Evolutionary conservation across 2,113 vertebrate species (phyloP).

Genomic region (Cololabis saira): DNA sequence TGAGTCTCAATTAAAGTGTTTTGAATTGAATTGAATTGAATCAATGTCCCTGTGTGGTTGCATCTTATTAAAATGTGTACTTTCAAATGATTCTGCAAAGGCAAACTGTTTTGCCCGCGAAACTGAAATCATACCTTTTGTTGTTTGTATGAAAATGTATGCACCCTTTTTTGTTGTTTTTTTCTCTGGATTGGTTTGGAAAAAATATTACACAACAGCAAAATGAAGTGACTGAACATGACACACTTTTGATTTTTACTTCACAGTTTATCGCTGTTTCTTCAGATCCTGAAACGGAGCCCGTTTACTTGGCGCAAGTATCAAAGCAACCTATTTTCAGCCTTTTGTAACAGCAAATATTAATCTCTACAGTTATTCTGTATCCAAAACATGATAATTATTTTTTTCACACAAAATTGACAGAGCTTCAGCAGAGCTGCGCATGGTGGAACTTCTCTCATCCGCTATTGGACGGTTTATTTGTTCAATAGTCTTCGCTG

Average conservation of each 20-base stretch:
- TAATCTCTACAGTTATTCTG: background rate
- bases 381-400: conserved; percentile 3
- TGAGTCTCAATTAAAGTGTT: conserved; percentile 30
- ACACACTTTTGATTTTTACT: background rate
- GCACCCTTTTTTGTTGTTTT: conserved; percentile 22
- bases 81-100: conserved; percentile 74
- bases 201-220: conserved; percentile 6
- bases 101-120: conserved; percentile 54
- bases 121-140: conserved; percentile 36
- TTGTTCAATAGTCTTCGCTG: conserved; percentile 31
- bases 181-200: conserved; percentile 2
- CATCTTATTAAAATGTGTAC: conserved; percentile 78
- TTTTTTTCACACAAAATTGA: conserved; percentile 2
- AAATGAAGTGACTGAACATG: conserved; percentile 17
- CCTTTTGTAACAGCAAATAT: conserved; percentile 16
- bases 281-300: conserved; percentile 11
- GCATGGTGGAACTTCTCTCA: conserved; percentile 24
- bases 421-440: conserved; percentile 11
- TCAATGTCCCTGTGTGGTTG: conserved; percentile 49
- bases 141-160: conserved; percentile 36
- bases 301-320: background rate
- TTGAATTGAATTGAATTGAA: no score
- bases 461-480: conserved; percentile 53
- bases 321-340: conserved; percentile 16
- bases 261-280: conserved; percentile 5